These are phyloP conservation scores for Drosophila truncata DNA, from an alignment of 1,140 invertebrate genomes.

Conservation along the genomic window DNA sequence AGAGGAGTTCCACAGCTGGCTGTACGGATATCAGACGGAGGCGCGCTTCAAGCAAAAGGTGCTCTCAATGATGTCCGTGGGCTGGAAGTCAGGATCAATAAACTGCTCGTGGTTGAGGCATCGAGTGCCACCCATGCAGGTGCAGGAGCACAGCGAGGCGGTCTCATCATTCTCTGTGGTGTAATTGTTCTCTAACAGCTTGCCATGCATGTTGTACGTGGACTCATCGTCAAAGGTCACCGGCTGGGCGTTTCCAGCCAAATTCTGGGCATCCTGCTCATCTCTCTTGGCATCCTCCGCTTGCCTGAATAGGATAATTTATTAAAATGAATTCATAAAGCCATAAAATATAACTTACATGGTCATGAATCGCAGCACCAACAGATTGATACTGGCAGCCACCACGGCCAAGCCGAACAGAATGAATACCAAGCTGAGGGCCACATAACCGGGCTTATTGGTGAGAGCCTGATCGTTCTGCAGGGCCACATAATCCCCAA, in stretches of 20 bases:
- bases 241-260: conserved; percentile 61
- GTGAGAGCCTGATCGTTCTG: conserved; percentile 97
- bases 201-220: conserved; percentile 78
- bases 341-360: conserved; percentile 88
- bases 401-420: conserved; percentile 99
- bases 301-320: conserved; percentile 87
- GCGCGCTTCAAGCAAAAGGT: conserved; percentile 79
- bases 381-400: conserved; percentile 98
- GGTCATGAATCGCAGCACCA: conserved; percentile 99
- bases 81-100: conserved; percentile 86
- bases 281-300: conserved; percentile 95
- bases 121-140: conserved; percentile 79
- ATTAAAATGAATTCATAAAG: fast-evolving
- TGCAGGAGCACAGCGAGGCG: conserved; percentile 82
- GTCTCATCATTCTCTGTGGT: conserved; percentile 80
- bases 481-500: conserved; percentile 89
- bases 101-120: conserved; percentile 86
- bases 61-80: conserved; percentile 84
- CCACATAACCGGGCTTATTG: conserved; percentile 97
- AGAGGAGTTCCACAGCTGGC: conserved; percentile 23
- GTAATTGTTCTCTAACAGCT: conserved; percentile 75
- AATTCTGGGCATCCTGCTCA: conserved; percentile 91
- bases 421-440: conserved; percentile 98
- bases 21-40: conserved; percentile 74
- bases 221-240: conserved; percentile 76